Evolutionary conservation across 2,888 invertebrate genomes (phyloP).

Genomic region (Shargacucullia verbasci): DNA sequence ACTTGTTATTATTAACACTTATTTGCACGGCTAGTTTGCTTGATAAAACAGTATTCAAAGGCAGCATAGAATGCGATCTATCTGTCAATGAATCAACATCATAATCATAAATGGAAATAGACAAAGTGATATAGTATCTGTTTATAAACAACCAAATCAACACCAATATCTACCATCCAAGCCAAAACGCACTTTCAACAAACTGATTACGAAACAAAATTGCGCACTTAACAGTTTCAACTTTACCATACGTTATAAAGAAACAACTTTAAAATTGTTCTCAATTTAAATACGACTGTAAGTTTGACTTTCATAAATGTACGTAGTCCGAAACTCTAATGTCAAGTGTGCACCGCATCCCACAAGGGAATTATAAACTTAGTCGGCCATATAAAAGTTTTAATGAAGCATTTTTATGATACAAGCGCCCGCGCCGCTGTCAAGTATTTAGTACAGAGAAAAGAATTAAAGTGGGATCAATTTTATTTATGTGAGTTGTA

Average conservation of each 20-base stretch:
- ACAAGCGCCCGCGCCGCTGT: conserved; percentile 3
- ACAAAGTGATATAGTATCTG: no score
- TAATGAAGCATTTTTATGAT: conserved; percentile 53
- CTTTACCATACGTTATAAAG: conserved; percentile 4
- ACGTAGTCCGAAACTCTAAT: conserved; percentile 30
- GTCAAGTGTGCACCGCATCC: conserved; percentile 40
- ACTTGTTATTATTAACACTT: no score
- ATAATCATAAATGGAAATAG: no score
- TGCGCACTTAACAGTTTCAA: no score
- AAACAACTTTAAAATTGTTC: conserved; percentile 19
- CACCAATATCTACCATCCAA: no score
- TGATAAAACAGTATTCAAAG: no score
- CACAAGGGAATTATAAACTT: conserved; percentile 40
- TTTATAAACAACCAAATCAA: no score
- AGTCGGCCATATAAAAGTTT: conserved; percentile 44
- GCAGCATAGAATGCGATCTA: no score
- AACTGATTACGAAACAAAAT: conserved; percentile 6
- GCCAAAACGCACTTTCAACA: neutral
- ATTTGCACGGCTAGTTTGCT: no score
- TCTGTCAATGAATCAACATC: no score
- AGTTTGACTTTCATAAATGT: conserved; percentile 12
- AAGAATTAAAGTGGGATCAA: conserved; percentile 8
- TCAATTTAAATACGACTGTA: conserved; percentile 17
- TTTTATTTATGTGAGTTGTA: conserved; percentile 6
- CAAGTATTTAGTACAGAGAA: conserved; percentile 20